A percentile compares a stretch with the other conserved stretches of the same genome.
Conservation (phyloP, 37 sponge, comb jelly and placozoan species). For the Halichondria panicea region DNA sequence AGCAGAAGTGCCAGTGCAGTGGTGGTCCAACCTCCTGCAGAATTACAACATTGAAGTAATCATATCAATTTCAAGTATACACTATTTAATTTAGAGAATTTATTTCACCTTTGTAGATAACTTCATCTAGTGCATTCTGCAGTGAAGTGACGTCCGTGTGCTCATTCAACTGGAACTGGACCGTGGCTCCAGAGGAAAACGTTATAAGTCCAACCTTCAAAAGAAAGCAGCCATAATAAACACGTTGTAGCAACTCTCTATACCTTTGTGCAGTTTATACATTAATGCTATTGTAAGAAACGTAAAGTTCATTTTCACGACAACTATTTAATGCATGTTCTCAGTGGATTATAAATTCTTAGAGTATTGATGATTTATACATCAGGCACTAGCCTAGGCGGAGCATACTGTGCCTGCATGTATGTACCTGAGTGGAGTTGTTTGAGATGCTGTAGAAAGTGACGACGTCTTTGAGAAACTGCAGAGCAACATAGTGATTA, state of each 20-base stretch:
- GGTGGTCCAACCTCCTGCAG: conserved; percentile 65
- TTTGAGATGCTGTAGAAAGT: conserved; percentile 63
- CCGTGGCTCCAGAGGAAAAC: conserved; percentile 45
- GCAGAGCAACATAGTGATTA: conserved; percentile 63
- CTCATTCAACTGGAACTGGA: conserved; percentile 48
- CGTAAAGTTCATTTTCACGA: neutral
- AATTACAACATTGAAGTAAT: neutral
- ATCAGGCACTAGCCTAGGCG: neutral
- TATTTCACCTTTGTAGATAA: conserved; percentile 27
- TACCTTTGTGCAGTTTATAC: no score
- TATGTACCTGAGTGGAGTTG: conserved; percentile 63
- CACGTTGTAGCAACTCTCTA: no score
- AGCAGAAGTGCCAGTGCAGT: conserved; percentile 58
- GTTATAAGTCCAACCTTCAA: conserved; percentile 77
- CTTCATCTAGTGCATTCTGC: neutral
- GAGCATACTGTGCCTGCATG: neutral
- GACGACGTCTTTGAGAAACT: conserved; percentile 63
- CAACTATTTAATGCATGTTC: neutral
- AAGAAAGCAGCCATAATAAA: no score
- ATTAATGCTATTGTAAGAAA: no score
- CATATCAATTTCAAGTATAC: neutral
- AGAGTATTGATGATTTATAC: no score
- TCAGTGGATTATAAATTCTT: neutral
- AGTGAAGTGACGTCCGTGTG: conserved; percentile 15
- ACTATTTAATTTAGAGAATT: neutral